Base-by-base conservation (phyloP, 92 coral and sea anemone genomes). In the Micromussa lordhowensis region DNA sequence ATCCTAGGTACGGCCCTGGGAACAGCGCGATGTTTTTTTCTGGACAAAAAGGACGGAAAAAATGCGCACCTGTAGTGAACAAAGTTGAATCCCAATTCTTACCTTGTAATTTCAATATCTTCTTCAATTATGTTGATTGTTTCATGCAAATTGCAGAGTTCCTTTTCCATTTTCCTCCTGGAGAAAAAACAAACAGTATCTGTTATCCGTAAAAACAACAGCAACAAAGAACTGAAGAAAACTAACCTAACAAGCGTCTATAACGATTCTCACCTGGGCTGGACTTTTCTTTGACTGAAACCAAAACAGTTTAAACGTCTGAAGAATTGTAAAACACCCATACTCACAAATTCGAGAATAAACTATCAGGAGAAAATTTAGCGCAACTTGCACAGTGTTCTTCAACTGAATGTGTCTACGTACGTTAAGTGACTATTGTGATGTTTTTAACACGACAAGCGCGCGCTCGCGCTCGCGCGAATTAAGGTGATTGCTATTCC, bases 281-380 rank as follows among this genome's bases (percentile, higher is more conserved):
- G 32, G 18, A 18, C 77, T 72, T 72, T 34, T 72, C 77, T 72
- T 19, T 72, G 77, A 34, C 49, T 12, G 1, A 11, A 72, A 30
- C 77, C 77, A 72, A 72, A 72, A 29, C 77, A 72, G 21, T 72
- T 34, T 29, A 72, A 72, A 1, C 40, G 77, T 36, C 36, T 72
- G 48, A 72, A 34, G 40, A 72, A 72, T 19, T n/a, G 77, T 36
- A 30, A 72, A 34, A 72, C 21, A 72, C 77, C 77, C 77, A 72
- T 72, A 4, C 21, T 72, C 77, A 38, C 24, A 72, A 69, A 34
- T 34, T 30, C 16, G 36, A 30, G 22, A 19, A 72, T 72, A 72
- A 18, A 72, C 32, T 15, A 55, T 16, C 49, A 26, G 40, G 5
- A 7, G 21, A 34, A 34, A 72, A 28, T 28, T 66, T 2, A 66